Evolutionary conservation across 2,888 invertebrate genomes (phyloP).

Genomic region (Eumerus sabulonum): DNA sequence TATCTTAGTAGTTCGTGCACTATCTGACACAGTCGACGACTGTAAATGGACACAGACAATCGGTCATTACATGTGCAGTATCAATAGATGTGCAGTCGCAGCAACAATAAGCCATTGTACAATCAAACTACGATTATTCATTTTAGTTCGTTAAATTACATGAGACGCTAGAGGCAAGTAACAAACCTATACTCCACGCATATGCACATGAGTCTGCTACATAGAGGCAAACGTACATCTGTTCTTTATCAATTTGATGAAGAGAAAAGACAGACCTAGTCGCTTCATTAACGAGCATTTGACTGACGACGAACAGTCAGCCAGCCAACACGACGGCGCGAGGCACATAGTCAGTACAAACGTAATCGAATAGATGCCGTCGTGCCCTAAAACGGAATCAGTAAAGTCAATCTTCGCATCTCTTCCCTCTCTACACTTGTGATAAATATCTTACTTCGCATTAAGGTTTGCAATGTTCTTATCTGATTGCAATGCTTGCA

Average conservation of each 20-base stretch:
- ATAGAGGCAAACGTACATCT: neutral
- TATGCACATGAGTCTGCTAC: too few relatives aligned
- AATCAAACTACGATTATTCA: conserved; percentile 68
- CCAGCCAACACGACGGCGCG: conserved; percentile 22
- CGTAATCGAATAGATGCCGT: conserved; percentile 45
- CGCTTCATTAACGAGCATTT: conserved; percentile 29
- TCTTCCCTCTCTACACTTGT: conserved; percentile 18
- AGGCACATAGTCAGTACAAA: neutral
- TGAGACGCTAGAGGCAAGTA: conserved; percentile 43
- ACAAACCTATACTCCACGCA: neutral
- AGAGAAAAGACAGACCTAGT: conserved; percentile 22
- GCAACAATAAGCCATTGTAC: conserved; percentile 57
- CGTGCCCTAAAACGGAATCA: conserved; percentile 63
- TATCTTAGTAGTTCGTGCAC: conserved; percentile 37
- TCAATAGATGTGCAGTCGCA: conserved; percentile 63
- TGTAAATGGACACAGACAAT: too few relatives aligned
- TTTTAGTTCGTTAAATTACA: conserved; percentile 68
- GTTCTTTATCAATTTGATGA: conserved; percentile 11
- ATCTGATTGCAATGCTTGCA: conserved; percentile 66
- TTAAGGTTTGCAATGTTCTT: conserved; percentile 58
- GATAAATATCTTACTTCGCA: conserved; percentile 68
- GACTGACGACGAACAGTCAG: conserved; percentile 3
- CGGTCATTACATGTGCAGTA: conserved; percentile 62
- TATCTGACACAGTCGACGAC: conserved; percentile 29
- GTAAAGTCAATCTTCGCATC: conserved; percentile 17